Conservation (phyloP, 2,113 vertebrate genomes). For the Pelmatolapia mariae region DNA sequence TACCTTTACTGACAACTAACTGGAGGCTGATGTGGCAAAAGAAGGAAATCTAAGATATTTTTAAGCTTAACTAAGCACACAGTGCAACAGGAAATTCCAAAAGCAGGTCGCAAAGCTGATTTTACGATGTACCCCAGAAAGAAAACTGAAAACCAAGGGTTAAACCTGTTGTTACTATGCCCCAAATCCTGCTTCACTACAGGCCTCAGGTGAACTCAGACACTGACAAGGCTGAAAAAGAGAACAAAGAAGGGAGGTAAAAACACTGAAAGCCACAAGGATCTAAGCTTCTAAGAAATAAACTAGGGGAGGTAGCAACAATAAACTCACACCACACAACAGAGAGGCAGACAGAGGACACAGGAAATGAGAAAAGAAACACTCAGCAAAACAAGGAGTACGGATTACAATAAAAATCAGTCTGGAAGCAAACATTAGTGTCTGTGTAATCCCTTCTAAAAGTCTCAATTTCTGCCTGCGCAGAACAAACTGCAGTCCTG, state of each 20-base stretch:
- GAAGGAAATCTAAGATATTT: neutral
- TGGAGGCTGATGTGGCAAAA: neutral
- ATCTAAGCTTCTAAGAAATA: neutral
- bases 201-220: neutral
- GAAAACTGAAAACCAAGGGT: neutral
- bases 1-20: neutral
- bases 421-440: neutral
- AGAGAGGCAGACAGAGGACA: neutral
- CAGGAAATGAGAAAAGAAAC: neutral
- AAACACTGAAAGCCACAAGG: neutral
- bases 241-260: neutral
- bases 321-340: neutral
- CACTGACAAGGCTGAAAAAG: neutral
- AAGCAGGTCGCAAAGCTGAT: neutral
- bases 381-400: neutral
- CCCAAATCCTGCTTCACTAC: neutral
- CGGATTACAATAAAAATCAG: neutral
- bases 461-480: neutral
- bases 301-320: neutral
- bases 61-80: neutral
- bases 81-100: neutral
- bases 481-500: neutral
- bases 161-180: neutral
- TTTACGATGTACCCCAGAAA: neutral
- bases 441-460: neutral